Evolutionary conservation across 2,113 vertebrate genomes (phyloP), one percentile per base, ranked within the genome.

Genomic region (Lota lota): DNA sequence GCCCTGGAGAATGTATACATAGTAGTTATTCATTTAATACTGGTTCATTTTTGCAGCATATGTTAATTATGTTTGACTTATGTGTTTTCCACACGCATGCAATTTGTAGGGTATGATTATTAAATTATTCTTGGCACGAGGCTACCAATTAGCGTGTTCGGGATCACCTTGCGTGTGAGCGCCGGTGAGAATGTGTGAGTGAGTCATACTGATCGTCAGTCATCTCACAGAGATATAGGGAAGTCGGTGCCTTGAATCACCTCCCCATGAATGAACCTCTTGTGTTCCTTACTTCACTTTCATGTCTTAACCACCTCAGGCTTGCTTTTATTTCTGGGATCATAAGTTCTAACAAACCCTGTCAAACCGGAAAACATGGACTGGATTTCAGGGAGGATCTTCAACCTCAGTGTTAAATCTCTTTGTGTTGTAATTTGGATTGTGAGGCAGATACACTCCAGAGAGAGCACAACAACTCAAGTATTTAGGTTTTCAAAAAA

Each of bases 241-340:
- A 84, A 85, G 83, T 87, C 85, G 76, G 84, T 83, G 81, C 84
- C 84, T 90, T 90, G 87, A 91, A 87, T 91, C 91, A 91, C 80
- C 83, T 79, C 83, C 79, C 82, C 70, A 89, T 90, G 88, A 92
- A 92, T 89, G 88, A 85, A 83, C 80, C 83, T 85, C 88, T 92
- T 92, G 92, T 93, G 87, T 90, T 84, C 83, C 84, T 83, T 77
- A 89, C 85, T 78, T 83, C 86, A 89, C 88, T 91, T 87, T 88
- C 84, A 85, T 87, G 81, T 87, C 70, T 78, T 82, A 87, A 86
- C 82, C 86, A 85, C 85, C 89, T 90, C 79, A 87, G 90, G 88
- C 84, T 83, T 77, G 83, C 88, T 87, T 90, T 87, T 85, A 86
- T 85, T 87, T 84, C 77, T 75, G 83, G 83, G 85, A 88, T 87